These are phyloP conservation scores for rat (Rattus norvegicus) DNA, from an alignment of 2,113 vertebrate species.

Conservation along the genomic window DNA sequence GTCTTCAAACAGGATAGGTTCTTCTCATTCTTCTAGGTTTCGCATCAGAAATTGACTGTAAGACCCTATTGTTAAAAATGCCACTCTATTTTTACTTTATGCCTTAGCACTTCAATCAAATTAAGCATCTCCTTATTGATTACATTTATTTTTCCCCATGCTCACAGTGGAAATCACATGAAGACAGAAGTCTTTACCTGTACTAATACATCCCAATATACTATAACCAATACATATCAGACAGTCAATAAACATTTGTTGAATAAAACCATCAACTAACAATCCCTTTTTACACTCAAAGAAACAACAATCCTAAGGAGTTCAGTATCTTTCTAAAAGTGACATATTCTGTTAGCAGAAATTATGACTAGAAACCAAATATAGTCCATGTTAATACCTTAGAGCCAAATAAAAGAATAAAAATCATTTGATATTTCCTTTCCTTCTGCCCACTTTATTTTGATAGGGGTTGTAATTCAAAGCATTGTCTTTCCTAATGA, in stretches of 20 bases:
- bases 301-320: not conserved
- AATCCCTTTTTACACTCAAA: not conserved
- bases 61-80: not conserved
- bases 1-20: not conserved
- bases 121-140: not conserved
- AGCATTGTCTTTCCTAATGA: not conserved
- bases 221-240: not conserved
- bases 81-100: not conserved
- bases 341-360: not conserved
- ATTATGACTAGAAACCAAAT: not conserved
- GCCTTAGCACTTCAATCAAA: not conserved
- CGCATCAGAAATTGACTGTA: not conserved
- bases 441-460: not conserved
- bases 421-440: not conserved
- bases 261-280: not conserved
- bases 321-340: not conserved
- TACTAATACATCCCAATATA: not conserved
- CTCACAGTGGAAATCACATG: not conserved
- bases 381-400: not conserved
- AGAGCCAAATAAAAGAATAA: conserved; percentile 38
- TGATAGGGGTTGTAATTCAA: not conserved
- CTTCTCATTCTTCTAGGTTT: not conserved
- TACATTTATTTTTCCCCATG: not conserved
- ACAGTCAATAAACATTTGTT: not conserved
- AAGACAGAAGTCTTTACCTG: not conserved